phyloP scores from a whole-genome alignment of 2,888 invertebrate species.

The Drosophila mimetica region DNA sequence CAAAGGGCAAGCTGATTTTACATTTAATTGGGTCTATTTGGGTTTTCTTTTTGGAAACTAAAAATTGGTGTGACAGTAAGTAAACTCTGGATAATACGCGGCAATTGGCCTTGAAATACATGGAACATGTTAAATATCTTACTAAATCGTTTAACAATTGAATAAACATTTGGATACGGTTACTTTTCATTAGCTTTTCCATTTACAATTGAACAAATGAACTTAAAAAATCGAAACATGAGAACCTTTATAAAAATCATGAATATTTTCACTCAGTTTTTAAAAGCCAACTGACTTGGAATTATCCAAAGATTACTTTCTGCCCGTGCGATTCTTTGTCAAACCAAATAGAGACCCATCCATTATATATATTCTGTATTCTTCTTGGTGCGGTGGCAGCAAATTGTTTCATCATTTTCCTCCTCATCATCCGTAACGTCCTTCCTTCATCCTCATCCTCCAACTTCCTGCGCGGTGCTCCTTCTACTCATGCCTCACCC shows the following conservation, averaged over 20 bases:
- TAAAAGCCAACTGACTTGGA: conserved; percentile 16
- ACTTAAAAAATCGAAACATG: too few species aligned
- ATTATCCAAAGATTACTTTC: conserved; percentile 27
- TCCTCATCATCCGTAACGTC: background rate
- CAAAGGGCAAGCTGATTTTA: conserved; percentile 35
- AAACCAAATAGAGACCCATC: conserved; percentile 8
- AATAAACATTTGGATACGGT: too few species aligned
- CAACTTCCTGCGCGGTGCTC: background rate
- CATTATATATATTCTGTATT: conserved; percentile 10
- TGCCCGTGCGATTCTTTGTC: conserved; percentile 6
- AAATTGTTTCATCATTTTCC: conserved; percentile 22
- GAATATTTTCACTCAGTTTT: background rate
- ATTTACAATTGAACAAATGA: background rate
- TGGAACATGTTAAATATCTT: background rate
- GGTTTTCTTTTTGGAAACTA: background rate
- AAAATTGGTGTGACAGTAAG: background rate
- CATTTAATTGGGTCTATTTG: background rate
- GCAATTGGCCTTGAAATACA: background rate
- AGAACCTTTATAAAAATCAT: too few species aligned
- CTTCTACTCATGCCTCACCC: conserved; percentile 89
- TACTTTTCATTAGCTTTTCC: too few species aligned
- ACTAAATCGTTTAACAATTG: background rate
- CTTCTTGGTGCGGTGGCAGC: conserved; percentile 42
- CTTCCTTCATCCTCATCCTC: background rate
- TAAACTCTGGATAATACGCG: conserved; percentile 6